Base-by-base conservation (phyloP, 2,113 vertebrate genomes). In the Psophia crepitans region DNA sequence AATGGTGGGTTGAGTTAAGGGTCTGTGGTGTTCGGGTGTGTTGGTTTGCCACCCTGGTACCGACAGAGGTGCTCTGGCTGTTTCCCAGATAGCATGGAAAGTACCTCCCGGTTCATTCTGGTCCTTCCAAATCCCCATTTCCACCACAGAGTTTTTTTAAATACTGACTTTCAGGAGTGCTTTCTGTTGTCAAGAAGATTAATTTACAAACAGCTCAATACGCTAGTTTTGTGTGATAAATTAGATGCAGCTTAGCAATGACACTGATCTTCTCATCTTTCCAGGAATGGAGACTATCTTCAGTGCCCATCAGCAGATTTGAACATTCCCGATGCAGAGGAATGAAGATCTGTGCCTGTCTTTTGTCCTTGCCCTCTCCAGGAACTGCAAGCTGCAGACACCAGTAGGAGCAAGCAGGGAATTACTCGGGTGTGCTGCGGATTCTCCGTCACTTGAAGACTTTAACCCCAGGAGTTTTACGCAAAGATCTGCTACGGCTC, bases 141-240 rank as follows among this genome's bases (percentile, higher is more conserved):
- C 44, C 32, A 44, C 32, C 7, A 14, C 0, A 3, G 22, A 35
- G 4, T 39, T 85, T 48, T 60, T 48, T 43, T 35, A 24, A 51
- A 43, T 16, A 8, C 8, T 46, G 61, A 33, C 24, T 78, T 82
- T 56, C 2, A 11, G 35, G 18, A 66, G 11, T 0, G 0, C 2
- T 66, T 53, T 49, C n/a, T 43, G 11, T 73, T 83, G 84, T 63
- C 58, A 33, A 64, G 56, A 13, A 9, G 39, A 19, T 73, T 64
- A 13, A 2, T 77, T 84, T 60, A 19, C 53, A 39, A 65, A 27
- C 32, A 56, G 27, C 74, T 75, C 51, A 17, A 69, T 32, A 16
- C 5, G 17, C 11, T 46, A 19, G 0, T 5, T 79, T 63, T 26
- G 19, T 32, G 64, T 53, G 57, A 19, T 58, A 75, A 83, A 39